phyloP scores from a whole-genome alignment of 2,797 vertebrate genomes.

The Protosalanx chinensis region DNA sequence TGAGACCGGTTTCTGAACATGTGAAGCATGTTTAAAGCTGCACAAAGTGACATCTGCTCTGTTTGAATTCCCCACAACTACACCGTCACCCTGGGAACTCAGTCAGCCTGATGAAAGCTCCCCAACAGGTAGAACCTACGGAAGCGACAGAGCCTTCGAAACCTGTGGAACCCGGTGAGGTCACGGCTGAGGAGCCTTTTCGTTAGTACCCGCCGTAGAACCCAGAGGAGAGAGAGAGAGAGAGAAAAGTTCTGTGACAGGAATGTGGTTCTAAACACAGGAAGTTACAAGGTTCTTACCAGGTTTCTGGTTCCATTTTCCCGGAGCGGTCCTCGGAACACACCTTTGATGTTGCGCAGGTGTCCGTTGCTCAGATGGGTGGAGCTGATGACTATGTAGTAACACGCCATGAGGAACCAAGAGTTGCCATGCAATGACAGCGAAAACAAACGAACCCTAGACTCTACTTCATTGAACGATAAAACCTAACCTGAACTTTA shows the following conservation, averaged over 20 bases:
- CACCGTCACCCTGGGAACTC: too few relatives aligned
- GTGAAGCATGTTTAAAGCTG: too few relatives aligned
- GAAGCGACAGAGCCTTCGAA: background rate
- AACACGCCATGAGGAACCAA: constrained; percentile 89
- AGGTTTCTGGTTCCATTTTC: constrained; percentile 81
- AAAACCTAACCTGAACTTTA: background rate
- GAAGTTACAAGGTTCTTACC: constrained; percentile 72
- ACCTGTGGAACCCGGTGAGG: background rate
- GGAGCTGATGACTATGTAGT: constrained; percentile 99
- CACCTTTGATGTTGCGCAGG: constrained; percentile 98
- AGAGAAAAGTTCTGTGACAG: background rate
- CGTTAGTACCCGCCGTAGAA: background rate
- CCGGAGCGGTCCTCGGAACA: constrained; percentile 95
- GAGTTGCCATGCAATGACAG: constrained; percentile 53
- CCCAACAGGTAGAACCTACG: background rate
- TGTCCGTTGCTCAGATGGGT: constrained; percentile 95
- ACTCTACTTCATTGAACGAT: constrained; percentile 1
- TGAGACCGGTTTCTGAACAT: too few relatives aligned
- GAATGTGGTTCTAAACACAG: background rate
- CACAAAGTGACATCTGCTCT: too few relatives aligned
- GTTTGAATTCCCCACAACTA: too few relatives aligned
- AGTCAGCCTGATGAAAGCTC: too few relatives aligned
- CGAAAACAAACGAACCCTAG: background rate
- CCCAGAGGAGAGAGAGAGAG: background rate
- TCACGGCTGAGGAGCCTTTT: background rate